Conservation (phyloP, 2,797 vertebrate genomes). For the Pangasius sanitwongsei region DNA sequence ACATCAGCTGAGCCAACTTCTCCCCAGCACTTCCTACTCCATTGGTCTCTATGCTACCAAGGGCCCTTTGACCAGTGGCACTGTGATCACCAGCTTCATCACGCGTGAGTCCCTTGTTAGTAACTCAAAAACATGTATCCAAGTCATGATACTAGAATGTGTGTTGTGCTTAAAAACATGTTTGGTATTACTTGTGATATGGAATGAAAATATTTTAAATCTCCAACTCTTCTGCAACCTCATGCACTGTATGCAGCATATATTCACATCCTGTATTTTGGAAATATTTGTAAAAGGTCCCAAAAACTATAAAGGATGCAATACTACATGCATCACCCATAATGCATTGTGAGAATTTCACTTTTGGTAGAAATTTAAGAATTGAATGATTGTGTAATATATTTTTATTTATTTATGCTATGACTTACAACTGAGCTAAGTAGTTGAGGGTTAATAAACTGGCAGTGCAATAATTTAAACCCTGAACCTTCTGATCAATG, state of each 20-base stretch:
- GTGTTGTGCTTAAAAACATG: background rate
- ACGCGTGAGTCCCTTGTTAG: constrained; percentile 81
- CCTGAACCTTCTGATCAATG: background rate
- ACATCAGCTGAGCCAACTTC: constrained; percentile 86
- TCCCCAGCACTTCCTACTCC: constrained; percentile 88
- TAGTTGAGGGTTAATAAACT: background rate
- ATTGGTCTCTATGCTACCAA: constrained; percentile 88
- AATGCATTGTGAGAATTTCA: background rate
- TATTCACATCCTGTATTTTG: background rate
- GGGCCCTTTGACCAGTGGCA: constrained; percentile 88
- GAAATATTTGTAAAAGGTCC: background rate
- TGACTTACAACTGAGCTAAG: background rate
- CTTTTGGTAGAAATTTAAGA: background rate
- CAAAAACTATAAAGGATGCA: background rate
- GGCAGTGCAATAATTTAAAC: background rate
- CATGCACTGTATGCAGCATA: background rate
- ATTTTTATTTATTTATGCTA: background rate
- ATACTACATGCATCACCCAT: background rate
- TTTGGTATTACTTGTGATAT: background rate
- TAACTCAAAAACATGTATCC: background rate
- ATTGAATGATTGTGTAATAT: background rate
- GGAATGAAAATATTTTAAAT: background rate
- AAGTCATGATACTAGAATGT: background rate
- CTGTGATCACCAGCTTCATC: constrained; percentile 87
- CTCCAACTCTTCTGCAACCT: background rate